These are phyloP conservation scores for Campopleginae sp. DNA, from an alignment of 2,888 invertebrate species.

Conservation along the genomic window DNA sequence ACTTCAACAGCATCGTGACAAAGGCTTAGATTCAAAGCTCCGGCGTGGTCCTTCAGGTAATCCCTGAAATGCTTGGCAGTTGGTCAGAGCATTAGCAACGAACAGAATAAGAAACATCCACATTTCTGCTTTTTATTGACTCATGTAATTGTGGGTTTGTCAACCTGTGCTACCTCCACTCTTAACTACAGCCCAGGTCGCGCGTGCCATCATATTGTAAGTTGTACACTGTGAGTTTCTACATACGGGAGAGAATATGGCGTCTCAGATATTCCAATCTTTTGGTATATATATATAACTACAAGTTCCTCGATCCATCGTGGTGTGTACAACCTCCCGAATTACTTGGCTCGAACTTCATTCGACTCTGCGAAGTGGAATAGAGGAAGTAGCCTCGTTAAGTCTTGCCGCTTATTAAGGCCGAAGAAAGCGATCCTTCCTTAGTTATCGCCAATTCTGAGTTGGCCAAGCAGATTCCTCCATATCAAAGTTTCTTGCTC, in stretches of 20 bases:
- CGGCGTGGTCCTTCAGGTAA: too few species aligned
- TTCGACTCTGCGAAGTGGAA: conserved; percentile 21
- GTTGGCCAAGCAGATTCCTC: conserved; percentile 17
- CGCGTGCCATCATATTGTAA: too few species aligned
- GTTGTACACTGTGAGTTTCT: background rate
- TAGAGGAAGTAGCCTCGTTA: conserved; percentile 65
- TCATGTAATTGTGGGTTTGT: too few species aligned
- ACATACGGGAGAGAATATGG: too few species aligned
- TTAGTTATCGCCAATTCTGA: conserved; percentile 55
- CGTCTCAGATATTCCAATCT: background rate
- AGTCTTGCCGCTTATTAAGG: conserved; percentile 65
- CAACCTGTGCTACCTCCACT: too few species aligned
- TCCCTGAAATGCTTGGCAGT: too few species aligned
- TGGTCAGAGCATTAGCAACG: too few species aligned
- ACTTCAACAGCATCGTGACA: too few species aligned
- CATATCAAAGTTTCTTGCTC: conserved; percentile 59
- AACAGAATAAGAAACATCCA: too few species aligned
- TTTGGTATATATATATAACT: background rate
- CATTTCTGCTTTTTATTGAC: too few species aligned
- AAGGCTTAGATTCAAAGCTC: too few species aligned
- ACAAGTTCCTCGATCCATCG: background rate
- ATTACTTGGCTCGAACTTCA: conserved; percentile 26
- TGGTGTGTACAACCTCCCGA: conserved; percentile 15
- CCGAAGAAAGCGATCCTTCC: conserved; percentile 64
- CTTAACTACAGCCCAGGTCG: too few species aligned